Base-by-base conservation (phyloP, 2,113 vertebrate genomes). In the Mellivora capensis region DNA sequence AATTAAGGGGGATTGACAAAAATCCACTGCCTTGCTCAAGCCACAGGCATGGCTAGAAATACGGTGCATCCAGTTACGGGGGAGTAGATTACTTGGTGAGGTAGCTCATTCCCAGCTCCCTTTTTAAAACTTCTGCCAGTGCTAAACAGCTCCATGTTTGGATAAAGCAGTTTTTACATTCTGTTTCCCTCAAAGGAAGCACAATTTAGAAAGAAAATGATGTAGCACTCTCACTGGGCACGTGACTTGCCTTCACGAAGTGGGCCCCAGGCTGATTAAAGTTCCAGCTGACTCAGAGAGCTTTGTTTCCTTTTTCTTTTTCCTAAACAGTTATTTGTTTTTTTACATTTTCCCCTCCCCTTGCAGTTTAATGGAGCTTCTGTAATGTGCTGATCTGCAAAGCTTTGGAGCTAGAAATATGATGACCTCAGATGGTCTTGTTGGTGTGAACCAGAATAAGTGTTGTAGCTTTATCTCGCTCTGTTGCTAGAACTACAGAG, bases 1-100 rank as follows among this genome's bases (percentile, higher is more conserved):
- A 94, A 97, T 96, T 98, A 97, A 97, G 59, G 37, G 25, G 87
- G 83, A 39, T 29, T 88, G 92, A 91, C 92, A 93, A 85, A 96
- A 97, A 94, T 64, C n/a, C 64, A 69, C 39, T 42, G 61, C 42
- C 52, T 77, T 94, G 77, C 21, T 96, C 83, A 90, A 47, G 62
- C 89, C 96, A 87, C 67, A 64, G 4, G 10, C 91, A 79, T 57
- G 64, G 18, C n/a, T 87, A 81, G 52, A 72, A 96, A 62, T 90
- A 81, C 13, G 15, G 10, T 42, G 25, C 17, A 12, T 42, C 77
- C 64, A 80, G 21, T 69, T 52, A 47, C n/a, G 3, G 20, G 21
- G 9, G n/a, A 76, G 15, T 34, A 69, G 39, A 93, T 62, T 39
- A 64, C 39, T 69, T 57, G 18, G 39, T 85, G 59, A 37, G 37